Evolutionary conservation across 2,797 vertebrate species (phyloP), one percentile per base, ranked within the genome.

Genomic region (Loris lydekkerianus): DNA sequence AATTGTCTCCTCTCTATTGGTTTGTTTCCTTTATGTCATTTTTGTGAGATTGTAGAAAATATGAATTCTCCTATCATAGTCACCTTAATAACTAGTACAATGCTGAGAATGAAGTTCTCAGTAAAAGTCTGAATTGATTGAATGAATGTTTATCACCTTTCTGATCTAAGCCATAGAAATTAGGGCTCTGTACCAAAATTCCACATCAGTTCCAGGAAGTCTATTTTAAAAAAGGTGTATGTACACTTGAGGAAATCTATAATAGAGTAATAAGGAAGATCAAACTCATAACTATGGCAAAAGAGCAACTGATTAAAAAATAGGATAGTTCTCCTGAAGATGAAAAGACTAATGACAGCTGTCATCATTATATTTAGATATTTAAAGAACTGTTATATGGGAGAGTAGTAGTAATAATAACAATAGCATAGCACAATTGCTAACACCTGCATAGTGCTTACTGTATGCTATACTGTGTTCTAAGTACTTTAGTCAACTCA

Each of bases 271-370:
- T 89, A 2, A 81, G n/a, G 46, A 87, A 63, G 18, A 92, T 81
- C 17, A 72, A 93, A 65, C 14, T 92, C 25, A 20, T 40, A 88
- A 37, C 18, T 96, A 46, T 90, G 18, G 63, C 8, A 91, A 91
- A 73, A 1, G 5, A 63, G 13, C 8, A 94, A 84, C 4, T 84
- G 9, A 23, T 23, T 7, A 89, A 1, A 7, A 43, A 87, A 60
- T 21, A 78, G 4, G 31, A 61, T 84, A 73, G 8, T 75, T 85
- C 8, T 91, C 8, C 8, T 80, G 60, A 46, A 91, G 23, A 84
- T 60, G 17, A 60, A 7, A 23, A 82, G 18, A 46, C 31, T 73
- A 94, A 40, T 27, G 40, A 96, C 27, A 88, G 10, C 75, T 67
- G 10, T 82, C 53, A 31, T 81, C 10, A 18, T 6, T 49, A 69